A percentile compares a stretch with the other conserved stretches of the same genome.
phyloP scores from a whole-genome alignment of 2,113 vertebrate genomes.

The Sylvietta virens region DNA sequence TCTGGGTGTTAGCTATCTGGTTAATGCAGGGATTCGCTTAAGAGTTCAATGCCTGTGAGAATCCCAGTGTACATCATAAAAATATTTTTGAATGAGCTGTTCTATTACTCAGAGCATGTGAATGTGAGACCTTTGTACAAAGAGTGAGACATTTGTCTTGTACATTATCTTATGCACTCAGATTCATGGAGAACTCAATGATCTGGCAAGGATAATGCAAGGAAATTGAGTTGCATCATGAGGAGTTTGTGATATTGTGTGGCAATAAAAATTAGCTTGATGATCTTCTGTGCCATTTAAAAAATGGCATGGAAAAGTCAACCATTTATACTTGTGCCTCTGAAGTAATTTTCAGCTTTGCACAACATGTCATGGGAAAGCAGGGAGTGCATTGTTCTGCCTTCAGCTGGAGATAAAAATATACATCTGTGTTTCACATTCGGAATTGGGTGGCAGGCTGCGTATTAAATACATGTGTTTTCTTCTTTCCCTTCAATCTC shows the following conservation, averaged over 20 bases:
- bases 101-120: background rate
- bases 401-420: background rate
- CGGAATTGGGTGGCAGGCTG: background rate
- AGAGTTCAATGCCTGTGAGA: background rate
- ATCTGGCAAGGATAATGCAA: background rate
- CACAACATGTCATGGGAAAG: background rate
- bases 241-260: background rate
- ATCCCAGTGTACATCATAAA: background rate
- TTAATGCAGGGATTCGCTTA: background rate
- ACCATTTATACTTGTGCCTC: background rate
- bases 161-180: background rate
- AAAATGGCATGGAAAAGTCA: background rate
- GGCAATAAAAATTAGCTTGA: background rate
- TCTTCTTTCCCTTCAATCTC: background rate
- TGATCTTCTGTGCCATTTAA: background rate
- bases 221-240: background rate
- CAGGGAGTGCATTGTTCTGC: background rate
- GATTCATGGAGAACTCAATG: background rate
- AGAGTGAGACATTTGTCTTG: background rate
- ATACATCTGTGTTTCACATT: background rate
- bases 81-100: background rate
- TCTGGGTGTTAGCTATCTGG: background rate
- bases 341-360: background rate
- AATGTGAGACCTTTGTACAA: background rate
- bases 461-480: background rate